Percentiles rank a stretch among this genome's conserved stretches.
Conservation (phyloP, 2,888 invertebrate species). For the Dorcus hopei region DNA sequence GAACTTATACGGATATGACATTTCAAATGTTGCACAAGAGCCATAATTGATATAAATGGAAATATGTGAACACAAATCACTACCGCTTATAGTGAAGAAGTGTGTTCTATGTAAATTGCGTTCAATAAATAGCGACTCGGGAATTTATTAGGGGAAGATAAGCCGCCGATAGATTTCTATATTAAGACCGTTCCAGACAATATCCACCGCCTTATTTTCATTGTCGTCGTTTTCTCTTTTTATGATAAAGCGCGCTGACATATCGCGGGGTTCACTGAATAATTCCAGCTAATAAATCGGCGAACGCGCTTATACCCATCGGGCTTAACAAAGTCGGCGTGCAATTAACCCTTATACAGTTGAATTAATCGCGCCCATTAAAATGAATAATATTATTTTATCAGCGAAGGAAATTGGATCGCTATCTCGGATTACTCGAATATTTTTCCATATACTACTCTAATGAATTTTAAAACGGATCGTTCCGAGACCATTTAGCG, state of each 20-base stretch:
- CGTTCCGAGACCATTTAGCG: no score
- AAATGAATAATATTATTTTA: no score
- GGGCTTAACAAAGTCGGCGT: no score
- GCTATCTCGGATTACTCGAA: no score
- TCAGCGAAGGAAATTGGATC: no score
- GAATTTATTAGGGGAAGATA: constrained; percentile 38
- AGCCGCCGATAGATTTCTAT: constrained; percentile 33
- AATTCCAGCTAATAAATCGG: no score
- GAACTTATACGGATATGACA: constrained; percentile 25
- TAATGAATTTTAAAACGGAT: no score
- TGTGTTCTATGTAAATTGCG: constrained; percentile 45
- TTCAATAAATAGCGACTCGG: constrained; percentile 38
- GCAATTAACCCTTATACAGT: no score
- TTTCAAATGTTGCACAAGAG: constrained; percentile 25
- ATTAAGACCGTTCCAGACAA: constrained; percentile 30
- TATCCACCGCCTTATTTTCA: constrained; percentile 7
- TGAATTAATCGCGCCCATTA: no score
- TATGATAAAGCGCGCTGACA: neutral
- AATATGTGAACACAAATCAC: constrained; percentile 31
- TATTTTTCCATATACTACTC: no score
- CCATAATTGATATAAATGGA: constrained; percentile 37
- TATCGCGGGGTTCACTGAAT: no score
- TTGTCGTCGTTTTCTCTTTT: constrained; percentile 8
- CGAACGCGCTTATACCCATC: no score
- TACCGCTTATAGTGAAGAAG: constrained; percentile 42